phyloP scores from a whole-genome alignment of 2,888 invertebrate genomes.

The Baccha elongata region DNA sequence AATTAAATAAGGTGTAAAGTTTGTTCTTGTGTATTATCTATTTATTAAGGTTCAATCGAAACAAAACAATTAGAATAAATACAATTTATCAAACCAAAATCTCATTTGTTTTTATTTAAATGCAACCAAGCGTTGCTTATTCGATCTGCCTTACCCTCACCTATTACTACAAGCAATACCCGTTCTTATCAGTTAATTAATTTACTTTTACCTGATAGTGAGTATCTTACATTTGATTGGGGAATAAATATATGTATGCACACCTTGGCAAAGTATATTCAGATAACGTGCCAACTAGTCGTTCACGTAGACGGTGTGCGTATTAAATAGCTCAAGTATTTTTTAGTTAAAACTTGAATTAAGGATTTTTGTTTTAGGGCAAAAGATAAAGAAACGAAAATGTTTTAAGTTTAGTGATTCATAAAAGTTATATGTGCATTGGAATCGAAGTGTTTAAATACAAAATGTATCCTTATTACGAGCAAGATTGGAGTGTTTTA shows the following conservation, averaged over 20 bases:
- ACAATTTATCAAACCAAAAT: slow-evolving; percentile 3
- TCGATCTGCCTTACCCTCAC: not conserved
- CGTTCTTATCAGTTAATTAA: slow-evolving; percentile 70
- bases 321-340: slow-evolving; percentile 39
- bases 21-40: not conserved
- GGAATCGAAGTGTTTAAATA: slow-evolving; percentile 25
- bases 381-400: slow-evolving; percentile 21
- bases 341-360: slow-evolving; percentile 4
- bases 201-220: slow-evolving; percentile 68
- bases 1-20: slow-evolving; percentile 28
- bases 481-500: slow-evolving; percentile 92
- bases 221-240: slow-evolving; percentile 32
- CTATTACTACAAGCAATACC: slow-evolving; percentile 8
- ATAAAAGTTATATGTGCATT: not conserved
- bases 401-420: slow-evolving; percentile 18
- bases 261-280: slow-evolving; percentile 53
- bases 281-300: slow-evolving; percentile 63
- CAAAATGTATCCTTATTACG: slow-evolving; percentile 84
- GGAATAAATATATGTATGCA: slow-evolving; percentile 45
- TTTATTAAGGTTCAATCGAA: slow-evolving; percentile 18
- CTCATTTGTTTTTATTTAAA: slow-evolving; percentile 36
- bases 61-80: slow-evolving; percentile 20
- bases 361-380: slow-evolving; percentile 5
- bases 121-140: slow-evolving; percentile 21
- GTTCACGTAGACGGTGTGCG: slow-evolving; percentile 55